Evolutionary conservation across 2,797 vertebrate genomes (phyloP).

Genomic region (Microhierax caerulescens): DNA sequence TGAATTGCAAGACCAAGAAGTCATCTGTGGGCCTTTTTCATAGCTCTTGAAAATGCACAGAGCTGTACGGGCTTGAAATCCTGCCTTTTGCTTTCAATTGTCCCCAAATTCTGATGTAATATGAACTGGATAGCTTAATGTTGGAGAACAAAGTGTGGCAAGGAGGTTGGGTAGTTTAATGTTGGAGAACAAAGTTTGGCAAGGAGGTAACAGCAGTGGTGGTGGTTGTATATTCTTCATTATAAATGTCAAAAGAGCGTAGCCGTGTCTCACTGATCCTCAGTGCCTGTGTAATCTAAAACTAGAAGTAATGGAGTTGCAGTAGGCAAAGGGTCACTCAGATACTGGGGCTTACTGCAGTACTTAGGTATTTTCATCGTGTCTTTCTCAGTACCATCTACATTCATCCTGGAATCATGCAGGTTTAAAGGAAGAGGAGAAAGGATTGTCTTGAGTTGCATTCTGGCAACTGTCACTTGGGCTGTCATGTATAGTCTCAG

Average conservation of each 20-base stretch:
- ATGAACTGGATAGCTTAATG: not conserved
- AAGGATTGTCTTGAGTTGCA: not conserved
- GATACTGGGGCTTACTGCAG: not conserved
- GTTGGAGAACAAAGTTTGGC: not conserved
- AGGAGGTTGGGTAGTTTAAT: too few relatives aligned
- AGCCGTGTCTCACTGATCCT: not conserved
- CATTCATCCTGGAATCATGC: not conserved
- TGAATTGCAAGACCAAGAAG: not conserved
- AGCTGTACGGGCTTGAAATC: too few relatives aligned
- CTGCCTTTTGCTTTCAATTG: not conserved
- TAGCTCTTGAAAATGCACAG: not conserved
- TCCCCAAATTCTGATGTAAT: not conserved
- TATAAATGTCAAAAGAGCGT: not conserved
- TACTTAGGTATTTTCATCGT: accelerated
- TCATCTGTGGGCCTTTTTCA: accelerated
- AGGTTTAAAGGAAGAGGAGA: not conserved
- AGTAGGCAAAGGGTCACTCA: not conserved
- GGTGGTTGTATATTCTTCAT: accelerated
- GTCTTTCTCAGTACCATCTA: not conserved
- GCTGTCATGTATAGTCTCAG: not conserved
- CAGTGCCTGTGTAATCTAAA: not conserved
- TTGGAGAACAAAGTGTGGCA: not conserved
- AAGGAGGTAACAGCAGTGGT: not conserved
- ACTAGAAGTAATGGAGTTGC: not conserved
- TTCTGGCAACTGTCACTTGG: not conserved